Percentiles rank a stretch among this genome's conserved stretches.
Evolutionary conservation across 64 coral and sea anemone species (phyloP).

Genomic region (Exaiptasia diaphana): DNA sequence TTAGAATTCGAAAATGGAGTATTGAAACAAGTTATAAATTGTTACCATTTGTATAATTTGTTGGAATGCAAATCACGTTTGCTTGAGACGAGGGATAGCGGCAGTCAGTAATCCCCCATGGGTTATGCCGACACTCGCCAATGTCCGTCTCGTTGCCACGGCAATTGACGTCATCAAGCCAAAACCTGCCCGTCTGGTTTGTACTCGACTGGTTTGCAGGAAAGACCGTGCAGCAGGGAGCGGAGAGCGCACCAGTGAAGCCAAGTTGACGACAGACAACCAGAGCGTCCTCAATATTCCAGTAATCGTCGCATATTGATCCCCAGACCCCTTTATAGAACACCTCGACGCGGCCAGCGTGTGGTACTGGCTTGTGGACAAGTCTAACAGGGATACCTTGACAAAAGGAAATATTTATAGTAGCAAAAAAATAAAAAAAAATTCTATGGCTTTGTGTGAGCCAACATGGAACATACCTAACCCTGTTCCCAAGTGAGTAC

Average conservation of each 20-base stretch:
- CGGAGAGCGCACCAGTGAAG: slow-evolving; percentile 24
- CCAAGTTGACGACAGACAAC: slow-evolving; percentile 44
- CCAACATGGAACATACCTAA: no score
- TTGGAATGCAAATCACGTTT: slow-evolving; percentile 11
- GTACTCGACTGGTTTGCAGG: background rate
- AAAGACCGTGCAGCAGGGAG: slow-evolving; percentile 30
- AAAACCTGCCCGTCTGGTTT: background rate
- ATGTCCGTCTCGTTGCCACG: slow-evolving; percentile 32
- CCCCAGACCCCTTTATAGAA: slow-evolving; percentile 50
- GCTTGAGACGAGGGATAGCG: background rate
- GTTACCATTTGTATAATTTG: slow-evolving; percentile 12
- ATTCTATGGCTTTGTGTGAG: no score
- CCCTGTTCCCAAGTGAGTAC: no score
- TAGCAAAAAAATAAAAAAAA: no score
- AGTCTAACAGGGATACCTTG: no score
- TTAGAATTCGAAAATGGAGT: no score
- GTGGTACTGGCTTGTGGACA: no score
- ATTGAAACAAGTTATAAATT: no score
- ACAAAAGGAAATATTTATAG: no score
- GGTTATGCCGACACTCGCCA: background rate
- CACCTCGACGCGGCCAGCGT: slow-evolving; percentile 34
- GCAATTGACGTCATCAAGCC: slow-evolving; percentile 24
- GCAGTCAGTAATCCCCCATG: background rate
- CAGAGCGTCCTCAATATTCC: background rate
- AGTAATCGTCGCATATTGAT: slow-evolving; percentile 6